Percentiles rank a stretch among this genome's conserved stretches.
Evolutionary conservation across 2,888 invertebrate genomes (phyloP).

Genomic region (Rutpela maculata): DNA sequence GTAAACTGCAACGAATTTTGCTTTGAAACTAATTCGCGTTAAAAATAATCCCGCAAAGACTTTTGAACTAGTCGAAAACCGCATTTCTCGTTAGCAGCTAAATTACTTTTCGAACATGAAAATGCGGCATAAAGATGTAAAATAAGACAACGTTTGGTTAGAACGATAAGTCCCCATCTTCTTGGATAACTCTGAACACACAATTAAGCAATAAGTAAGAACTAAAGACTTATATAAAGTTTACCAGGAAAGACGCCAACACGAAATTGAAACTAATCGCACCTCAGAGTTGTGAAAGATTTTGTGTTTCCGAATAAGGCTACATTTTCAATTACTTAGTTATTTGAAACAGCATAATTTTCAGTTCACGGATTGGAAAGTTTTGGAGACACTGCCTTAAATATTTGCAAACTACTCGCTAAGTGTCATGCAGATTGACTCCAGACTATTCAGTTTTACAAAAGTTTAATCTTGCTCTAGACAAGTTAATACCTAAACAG

Average conservation of each 20-base stretch:
- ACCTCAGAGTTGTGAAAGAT: conserved; percentile 35
- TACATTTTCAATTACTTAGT: conserved; percentile 33
- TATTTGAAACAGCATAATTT: conserved; percentile 25
- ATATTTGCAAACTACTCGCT: conserved; percentile 19
- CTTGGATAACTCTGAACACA: neutral
- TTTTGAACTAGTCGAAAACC: neutral
- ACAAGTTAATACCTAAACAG: conserved; percentile 4
- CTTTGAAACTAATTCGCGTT: neutral
- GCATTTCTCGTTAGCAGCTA: neutral
- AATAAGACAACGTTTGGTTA: neutral
- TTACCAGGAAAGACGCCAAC: conserved; percentile 20
- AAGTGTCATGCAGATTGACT: conserved; percentile 9
- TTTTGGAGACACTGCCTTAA: conserved; percentile 11
- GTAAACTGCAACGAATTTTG: neutral
- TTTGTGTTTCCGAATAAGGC: conserved; percentile 21
- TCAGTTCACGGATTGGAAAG: conserved; percentile 25
- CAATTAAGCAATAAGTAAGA: conserved; percentile 18
- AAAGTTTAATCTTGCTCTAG: conserved; percentile 16
- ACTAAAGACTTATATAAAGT: conserved; percentile 17
- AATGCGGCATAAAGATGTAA: neutral
- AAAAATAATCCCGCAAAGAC: neutral
- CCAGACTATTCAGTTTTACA: conserved; percentile 2
- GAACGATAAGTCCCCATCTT: neutral
- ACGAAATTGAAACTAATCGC: conserved; percentile 43
- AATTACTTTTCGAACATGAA: neutral